A percentile compares a stretch with the other conserved stretches of the same genome.
These are phyloP conservation scores for Odontesthes bonariensis DNA, from an alignment of 2,113 vertebrate species.

Conservation along the genomic window DNA sequence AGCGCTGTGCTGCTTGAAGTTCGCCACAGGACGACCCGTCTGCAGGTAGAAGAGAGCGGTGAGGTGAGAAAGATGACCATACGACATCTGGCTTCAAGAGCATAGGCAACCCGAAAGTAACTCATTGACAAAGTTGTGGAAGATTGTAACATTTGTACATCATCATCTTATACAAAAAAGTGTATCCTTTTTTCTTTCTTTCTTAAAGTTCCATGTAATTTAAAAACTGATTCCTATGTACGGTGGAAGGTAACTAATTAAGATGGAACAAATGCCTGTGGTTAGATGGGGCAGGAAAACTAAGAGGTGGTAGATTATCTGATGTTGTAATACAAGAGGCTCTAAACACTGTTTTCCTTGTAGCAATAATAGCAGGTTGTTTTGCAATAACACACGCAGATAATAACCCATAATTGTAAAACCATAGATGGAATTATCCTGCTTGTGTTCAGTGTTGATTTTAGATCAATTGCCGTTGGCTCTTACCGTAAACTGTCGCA, in stretches of 20 bases:
- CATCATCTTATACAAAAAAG: not conserved
- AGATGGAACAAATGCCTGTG: constrained; percentile 6
- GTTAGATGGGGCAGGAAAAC: constrained; percentile 1
- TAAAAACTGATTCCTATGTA: not conserved
- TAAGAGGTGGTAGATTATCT: not conserved
- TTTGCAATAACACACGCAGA: not conserved
- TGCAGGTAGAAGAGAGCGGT: constrained; percentile 47
- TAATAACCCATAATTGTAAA: not conserved
- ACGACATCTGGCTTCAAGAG: not conserved
- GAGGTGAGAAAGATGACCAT: not conserved
- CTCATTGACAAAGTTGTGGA: not conserved
- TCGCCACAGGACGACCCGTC: constrained; percentile 87
- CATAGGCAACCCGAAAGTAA: not conserved
- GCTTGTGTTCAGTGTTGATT: not conserved
- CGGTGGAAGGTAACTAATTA: not conserved
- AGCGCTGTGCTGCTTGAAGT: constrained; percentile 91
- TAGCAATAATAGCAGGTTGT: not conserved
- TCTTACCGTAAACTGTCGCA: constrained; percentile 90
- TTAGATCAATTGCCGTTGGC: not conserved
- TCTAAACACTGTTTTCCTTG: constrained; percentile 4
- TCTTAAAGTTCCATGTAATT: too few species aligned
- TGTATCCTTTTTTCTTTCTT: too few species aligned
- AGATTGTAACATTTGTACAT: too few species aligned
- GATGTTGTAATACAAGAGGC: constrained; percentile 7
- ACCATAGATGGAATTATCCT: not conserved